Evolutionary conservation across 2,888 invertebrate genomes (phyloP).

Genomic region (Piscicola geometra): DNA sequence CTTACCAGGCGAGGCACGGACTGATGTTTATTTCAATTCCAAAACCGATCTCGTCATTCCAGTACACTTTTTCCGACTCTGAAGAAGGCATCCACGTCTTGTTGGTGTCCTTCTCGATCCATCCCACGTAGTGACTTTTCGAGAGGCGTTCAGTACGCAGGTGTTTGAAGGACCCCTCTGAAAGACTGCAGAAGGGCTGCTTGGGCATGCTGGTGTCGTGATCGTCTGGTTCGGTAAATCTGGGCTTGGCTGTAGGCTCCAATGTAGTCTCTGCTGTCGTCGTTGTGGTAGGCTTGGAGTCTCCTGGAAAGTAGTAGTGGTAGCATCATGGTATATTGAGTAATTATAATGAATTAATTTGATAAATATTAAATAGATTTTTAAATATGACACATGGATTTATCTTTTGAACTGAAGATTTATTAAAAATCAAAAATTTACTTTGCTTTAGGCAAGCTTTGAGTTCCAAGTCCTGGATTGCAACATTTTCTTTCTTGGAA

Average conservation of each 20-base stretch:
- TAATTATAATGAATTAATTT: not conserved
- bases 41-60: constrained; percentile 28
- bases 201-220: not conserved
- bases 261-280: not conserved
- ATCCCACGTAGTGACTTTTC: not conserved
- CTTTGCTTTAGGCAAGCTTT: constrained; percentile 22
- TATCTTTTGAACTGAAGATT: too few relatives aligned
- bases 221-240: not conserved
- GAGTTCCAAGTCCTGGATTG: constrained; percentile 18
- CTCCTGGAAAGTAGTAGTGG: not conserved
- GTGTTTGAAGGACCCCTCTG: constrained; percentile 4
- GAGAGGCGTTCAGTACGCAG: not conserved
- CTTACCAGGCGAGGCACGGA: constrained; percentile 29
- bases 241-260: not conserved
- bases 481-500: not conserved
- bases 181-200: not conserved
- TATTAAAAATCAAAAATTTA: not conserved
- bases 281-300: not conserved
- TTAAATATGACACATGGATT: too few relatives aligned
- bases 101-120: constrained; percentile 31
- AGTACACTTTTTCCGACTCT: constrained; percentile 27
- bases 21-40: constrained; percentile 29
- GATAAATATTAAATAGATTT: too few relatives aligned
- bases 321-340: not conserved
- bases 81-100: constrained; percentile 24